Base-by-base conservation (phyloP, 2,888 invertebrate species). In the Netelia melanura region DNA sequence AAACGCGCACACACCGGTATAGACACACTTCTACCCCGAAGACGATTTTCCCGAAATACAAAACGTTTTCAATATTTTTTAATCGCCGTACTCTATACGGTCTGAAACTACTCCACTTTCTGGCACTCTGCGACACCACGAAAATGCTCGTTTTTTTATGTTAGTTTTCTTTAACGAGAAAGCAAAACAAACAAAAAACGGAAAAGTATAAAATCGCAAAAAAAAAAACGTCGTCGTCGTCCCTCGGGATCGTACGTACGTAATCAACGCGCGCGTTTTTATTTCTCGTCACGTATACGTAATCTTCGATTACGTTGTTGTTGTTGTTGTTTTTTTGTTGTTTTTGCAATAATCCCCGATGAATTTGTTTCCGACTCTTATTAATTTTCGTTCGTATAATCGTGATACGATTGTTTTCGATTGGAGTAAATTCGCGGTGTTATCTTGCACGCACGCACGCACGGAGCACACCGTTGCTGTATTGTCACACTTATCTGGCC, bases 401-500 rank as follows among this genome's bases (percentile, higher is more conserved):
- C 48, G n/a, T 44, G 58, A 14, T 23, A 58, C 44, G 48, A 17
- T 58, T 23, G 64, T 11, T 14, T 64, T n/a, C 1, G 30, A 44
- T 14, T 10, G 6, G 62, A 9, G 9, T 43, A 80, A 25, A 65
- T 56, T 44, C 56, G 79, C 65, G 65, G 43, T 72, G 38, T 38
- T 81, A n/a, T 25, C 43, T 14, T 65, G 81, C 62, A 81, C 86
- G 2, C 67, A 14, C 64, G 76, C 38, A 38, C 38, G 38, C 38
- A 38, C 30, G 38, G 6, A 30, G 30, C 6, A 38, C 38, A 38
- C 38, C 38, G 38, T 38, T 38, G 38, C 38, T 38, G 0, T 38
- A 38, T 38, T 48, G 11, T 48, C 48, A 14, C 48, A 74, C 58
- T 75, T 67, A 70, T 44, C 56, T 58, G 77, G 80, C 72, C 70